These are phyloP conservation scores for Microchrysa polita DNA, from an alignment of 2,888 invertebrate genomes.

Conservation along the genomic window DNA sequence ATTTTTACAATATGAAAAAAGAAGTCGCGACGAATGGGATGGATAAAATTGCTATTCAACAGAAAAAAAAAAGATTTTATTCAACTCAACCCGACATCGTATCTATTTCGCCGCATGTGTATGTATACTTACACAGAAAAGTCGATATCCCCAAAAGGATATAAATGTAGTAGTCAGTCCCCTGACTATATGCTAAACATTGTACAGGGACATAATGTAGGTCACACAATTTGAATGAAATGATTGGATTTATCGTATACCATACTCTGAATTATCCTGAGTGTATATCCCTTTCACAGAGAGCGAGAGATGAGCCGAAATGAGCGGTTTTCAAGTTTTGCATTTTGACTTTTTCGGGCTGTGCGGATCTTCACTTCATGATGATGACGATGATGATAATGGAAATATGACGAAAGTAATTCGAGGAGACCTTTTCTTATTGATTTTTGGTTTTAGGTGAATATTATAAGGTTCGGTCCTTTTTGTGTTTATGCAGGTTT, in stretches of 20 bases:
- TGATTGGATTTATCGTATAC: slow-evolving; percentile 36
- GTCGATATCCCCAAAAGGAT: too few relatives aligned
- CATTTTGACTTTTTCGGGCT: not conserved
- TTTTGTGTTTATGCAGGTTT: too few relatives aligned
- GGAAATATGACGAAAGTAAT: slow-evolving; percentile 14
- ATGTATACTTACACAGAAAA: too few relatives aligned
- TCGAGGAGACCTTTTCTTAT: slow-evolving; percentile 2
- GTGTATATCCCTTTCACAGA: slow-evolving; percentile 1
- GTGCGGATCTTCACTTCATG: too few relatives aligned
- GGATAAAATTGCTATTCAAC: too few relatives aligned
- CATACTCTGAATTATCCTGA: slow-evolving; percentile 21
- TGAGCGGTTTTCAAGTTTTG: slow-evolving; percentile 19
- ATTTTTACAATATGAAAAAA: too few relatives aligned
- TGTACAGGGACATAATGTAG: slow-evolving; percentile 13
- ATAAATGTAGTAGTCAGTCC: not conserved
- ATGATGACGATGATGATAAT: not conserved
- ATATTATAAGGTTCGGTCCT: slow-evolving; percentile 7
- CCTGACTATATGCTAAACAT: not conserved
- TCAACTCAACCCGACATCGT: too few relatives aligned
- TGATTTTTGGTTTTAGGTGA: not conserved
- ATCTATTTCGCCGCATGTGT: too few relatives aligned
- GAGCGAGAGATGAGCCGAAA: not conserved
- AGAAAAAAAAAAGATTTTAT: too few relatives aligned
- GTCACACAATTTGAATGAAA: slow-evolving; percentile 23
- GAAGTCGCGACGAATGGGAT: too few relatives aligned